Conservation (phyloP, 92 coral and sea anemone species). For the Paragorgia papillata region DNA sequence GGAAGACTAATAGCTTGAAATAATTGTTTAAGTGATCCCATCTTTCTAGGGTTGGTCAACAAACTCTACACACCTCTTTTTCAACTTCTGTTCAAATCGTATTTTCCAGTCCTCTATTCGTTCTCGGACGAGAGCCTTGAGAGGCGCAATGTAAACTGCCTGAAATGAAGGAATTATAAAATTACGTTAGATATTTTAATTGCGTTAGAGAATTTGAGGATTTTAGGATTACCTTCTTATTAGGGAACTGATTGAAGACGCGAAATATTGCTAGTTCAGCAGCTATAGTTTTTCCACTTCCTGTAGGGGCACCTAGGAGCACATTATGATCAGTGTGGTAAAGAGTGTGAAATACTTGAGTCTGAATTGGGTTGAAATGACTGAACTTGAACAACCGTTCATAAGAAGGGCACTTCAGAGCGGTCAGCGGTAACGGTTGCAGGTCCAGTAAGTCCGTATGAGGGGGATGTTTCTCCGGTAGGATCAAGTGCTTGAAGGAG, state of each 20-base stretch:
- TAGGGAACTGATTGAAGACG: constrained; percentile 83
- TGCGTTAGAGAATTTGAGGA: too few species aligned
- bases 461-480: constrained; percentile 96
- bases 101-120: constrained; percentile 96
- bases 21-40: too few species aligned
- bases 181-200: neutral
- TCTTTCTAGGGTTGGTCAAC: too few species aligned
- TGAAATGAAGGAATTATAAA: constrained; percentile 8
- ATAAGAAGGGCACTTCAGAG: constrained; percentile 70
- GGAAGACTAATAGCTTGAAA: too few species aligned
- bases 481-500: constrained; percentile 93
- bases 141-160: constrained; percentile 97
- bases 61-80: constrained; percentile 67
- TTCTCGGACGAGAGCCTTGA: constrained; percentile 96
- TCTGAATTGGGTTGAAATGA: constrained; percentile 98
- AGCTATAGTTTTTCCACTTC: constrained; percentile 93
- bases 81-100: constrained; percentile 81
- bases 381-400: constrained; percentile 88
- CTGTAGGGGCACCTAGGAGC: constrained; percentile 98
- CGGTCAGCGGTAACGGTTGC: constrained; percentile 93
- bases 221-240: constrained; percentile 72
- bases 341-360: constrained; percentile 90
- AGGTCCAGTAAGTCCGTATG: constrained; percentile 95
- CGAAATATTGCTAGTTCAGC: constrained; percentile 97
- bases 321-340: constrained; percentile 95